A percentile compares a stretch with the other conserved stretches of the same genome.
Evolutionary conservation across 2,888 invertebrate species (phyloP).

Genomic region (Perithous albicinctus): DNA sequence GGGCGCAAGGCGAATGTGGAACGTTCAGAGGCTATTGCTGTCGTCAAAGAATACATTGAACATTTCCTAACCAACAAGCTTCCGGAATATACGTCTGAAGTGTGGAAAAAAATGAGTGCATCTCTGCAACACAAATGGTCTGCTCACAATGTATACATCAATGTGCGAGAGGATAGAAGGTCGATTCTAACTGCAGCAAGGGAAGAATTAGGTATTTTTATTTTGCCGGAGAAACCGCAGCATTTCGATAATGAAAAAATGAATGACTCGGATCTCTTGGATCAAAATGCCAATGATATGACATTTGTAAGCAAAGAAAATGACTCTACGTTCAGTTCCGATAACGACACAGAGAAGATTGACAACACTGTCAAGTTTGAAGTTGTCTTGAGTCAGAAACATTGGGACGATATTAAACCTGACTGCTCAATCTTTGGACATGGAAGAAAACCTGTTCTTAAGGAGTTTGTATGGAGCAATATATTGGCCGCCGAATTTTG

Average conservation of each 20-base stretch:
- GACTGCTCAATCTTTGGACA: neutral
- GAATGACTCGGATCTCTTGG: neutral
- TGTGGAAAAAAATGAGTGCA: constrained; percentile 26
- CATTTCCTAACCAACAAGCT: neutral
- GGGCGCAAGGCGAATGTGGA: no score
- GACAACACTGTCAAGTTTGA: constrained; percentile 17
- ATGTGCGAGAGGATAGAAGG: constrained; percentile 16
- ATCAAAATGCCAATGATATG: neutral
- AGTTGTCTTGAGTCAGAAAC: constrained; percentile 23
- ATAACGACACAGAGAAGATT: neutral
- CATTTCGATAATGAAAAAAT: neutral
- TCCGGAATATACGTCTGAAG: neutral
- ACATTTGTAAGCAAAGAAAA: neutral
- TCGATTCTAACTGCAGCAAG: constrained; percentile 2
- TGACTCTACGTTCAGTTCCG: neutral
- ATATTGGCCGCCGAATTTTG: constrained; percentile 26
- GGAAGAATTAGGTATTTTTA: neutral
- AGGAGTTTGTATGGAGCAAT: constrained; percentile 47
- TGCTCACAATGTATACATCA: neutral
- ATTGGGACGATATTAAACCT: constrained; percentile 47
- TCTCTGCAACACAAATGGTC: neutral
- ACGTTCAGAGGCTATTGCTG: neutral
- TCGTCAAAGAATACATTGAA: constrained; percentile 11
- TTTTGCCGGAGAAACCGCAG: no score
- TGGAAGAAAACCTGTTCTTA: neutral